phyloP scores from a whole-genome alignment of 2,888 invertebrate genomes.

The Toxonevra muliebris region DNA sequence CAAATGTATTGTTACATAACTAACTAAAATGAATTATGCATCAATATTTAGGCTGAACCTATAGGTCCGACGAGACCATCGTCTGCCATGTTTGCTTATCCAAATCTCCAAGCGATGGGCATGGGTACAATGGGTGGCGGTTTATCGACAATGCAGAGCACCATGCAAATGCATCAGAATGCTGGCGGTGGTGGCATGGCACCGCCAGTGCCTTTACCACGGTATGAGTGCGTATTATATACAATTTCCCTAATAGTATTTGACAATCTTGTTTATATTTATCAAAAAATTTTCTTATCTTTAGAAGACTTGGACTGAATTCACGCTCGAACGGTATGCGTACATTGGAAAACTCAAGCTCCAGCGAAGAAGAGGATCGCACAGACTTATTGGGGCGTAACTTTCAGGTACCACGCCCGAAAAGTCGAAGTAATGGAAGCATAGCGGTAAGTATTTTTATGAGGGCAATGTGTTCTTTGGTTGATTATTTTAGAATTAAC shows the following conservation, averaged over 20 bases:
- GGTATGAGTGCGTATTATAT: conserved; percentile 63
- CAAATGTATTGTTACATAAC: neutral
- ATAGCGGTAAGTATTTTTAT: conserved; percentile 56
- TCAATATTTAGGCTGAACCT: conserved; percentile 72
- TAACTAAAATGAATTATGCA: neutral
- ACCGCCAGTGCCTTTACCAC: conserved; percentile 80
- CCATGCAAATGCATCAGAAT: conserved; percentile 62
- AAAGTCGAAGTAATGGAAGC: conserved; percentile 77
- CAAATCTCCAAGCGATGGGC: conserved; percentile 67
- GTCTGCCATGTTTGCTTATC: conserved; percentile 86
- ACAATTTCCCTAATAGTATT: conserved; percentile 3
- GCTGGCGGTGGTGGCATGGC: conserved; percentile 63
- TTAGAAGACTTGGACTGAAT: conserved; percentile 51
- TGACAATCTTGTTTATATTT: neutral
- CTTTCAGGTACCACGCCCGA: conserved; percentile 83
- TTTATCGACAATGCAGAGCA: conserved; percentile 65
- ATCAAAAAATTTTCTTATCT: neutral
- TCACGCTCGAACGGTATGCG: conserved; percentile 66
- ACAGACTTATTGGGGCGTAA: conserved; percentile 78
- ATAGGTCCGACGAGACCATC: conserved; percentile 79
- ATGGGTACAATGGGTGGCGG: conserved; percentile 59
- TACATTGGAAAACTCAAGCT: conserved; percentile 69
- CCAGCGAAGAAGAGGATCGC: conserved; percentile 76
- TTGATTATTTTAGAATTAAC: no score
- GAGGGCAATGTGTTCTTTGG: no score